phyloP scores from a whole-genome alignment of 1,140 invertebrate species.

The Penaeus vannamei region DNA sequence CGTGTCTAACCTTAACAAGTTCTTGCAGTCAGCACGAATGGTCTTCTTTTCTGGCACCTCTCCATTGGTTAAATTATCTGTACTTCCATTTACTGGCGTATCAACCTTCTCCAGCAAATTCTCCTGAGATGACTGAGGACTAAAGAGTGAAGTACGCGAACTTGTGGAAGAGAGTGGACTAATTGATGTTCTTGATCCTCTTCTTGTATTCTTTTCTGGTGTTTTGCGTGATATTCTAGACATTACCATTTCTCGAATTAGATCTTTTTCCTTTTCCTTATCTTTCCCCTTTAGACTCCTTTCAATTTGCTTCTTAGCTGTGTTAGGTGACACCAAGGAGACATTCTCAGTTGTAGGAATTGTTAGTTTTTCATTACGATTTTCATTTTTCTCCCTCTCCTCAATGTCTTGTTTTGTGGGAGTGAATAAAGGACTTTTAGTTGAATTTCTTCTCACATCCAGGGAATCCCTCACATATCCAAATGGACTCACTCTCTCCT shows the following conservation, averaged over 20 bases:
- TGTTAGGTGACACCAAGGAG: constrained; percentile 35
- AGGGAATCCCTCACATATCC: constrained; percentile 81
- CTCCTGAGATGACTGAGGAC: constrained; percentile 55
- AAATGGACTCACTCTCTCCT: constrained; percentile 81
- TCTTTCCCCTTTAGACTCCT: constrained; percentile 48
- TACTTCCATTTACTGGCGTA: background rate
- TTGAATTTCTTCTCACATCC: constrained; percentile 76
- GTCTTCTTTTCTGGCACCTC: constrained; percentile 6
- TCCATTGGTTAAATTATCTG: background rate
- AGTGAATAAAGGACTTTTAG: constrained; percentile 62
- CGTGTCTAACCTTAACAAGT: constrained; percentile 44
- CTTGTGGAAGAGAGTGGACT: constrained; percentile 70
- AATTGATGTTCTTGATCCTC: constrained; percentile 73
- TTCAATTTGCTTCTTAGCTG: constrained; percentile 55
- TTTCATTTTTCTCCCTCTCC: constrained; percentile 46
- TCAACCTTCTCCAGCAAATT: constrained; percentile 40
- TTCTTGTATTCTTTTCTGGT: constrained; percentile 67
- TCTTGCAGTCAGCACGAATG: constrained; percentile 20
- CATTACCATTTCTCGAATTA: constrained; percentile 85
- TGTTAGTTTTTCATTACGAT: constrained; percentile 2
- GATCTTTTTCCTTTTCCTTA: constrained; percentile 80
- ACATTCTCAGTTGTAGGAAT: constrained; percentile 69
- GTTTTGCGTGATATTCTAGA: constrained; percentile 76
- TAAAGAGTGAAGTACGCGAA: constrained; percentile 56
- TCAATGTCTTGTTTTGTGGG: constrained; percentile 40